Evolutionary conservation across 2,888 invertebrate genomes (phyloP).

Genomic region (Ceratothoa steindachneri): DNA sequence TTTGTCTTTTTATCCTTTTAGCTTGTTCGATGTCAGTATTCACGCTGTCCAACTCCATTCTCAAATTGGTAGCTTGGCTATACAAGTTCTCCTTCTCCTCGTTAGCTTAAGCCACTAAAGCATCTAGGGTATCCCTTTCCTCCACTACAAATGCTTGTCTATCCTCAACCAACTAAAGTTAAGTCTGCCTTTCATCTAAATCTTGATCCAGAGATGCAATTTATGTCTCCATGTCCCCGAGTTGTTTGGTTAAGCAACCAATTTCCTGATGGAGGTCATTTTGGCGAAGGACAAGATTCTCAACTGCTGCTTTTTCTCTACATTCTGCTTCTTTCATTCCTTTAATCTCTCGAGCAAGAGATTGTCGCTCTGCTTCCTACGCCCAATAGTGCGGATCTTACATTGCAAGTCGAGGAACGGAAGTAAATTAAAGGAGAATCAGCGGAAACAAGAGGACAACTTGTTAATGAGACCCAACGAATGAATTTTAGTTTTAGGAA

Average conservation of each 20-base stretch:
- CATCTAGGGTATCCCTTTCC: background rate
- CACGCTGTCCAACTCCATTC: background rate
- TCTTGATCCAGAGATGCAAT: background rate
- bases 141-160: background rate
- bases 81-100: background rate
- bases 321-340: slow-evolving; percentile 5
- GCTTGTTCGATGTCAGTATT: background rate
- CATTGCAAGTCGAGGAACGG: no score
- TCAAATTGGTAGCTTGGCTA: background rate
- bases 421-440: no score
- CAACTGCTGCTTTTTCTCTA: background rate
- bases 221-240: background rate
- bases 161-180: background rate
- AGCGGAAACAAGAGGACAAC: no score
- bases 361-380: slow-evolving; percentile 1
- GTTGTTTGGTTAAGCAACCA: background rate
- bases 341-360: background rate
- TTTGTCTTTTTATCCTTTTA: background rate
- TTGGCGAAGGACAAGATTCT: background rate
- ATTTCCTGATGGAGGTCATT: background rate
- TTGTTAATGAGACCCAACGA: no score
- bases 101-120: background rate
- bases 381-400: background rate
- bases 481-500: no score
- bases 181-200: background rate